phyloP scores from a whole-genome alignment of 2,113 vertebrate genomes.

The Burhinus oedicnemus region DNA sequence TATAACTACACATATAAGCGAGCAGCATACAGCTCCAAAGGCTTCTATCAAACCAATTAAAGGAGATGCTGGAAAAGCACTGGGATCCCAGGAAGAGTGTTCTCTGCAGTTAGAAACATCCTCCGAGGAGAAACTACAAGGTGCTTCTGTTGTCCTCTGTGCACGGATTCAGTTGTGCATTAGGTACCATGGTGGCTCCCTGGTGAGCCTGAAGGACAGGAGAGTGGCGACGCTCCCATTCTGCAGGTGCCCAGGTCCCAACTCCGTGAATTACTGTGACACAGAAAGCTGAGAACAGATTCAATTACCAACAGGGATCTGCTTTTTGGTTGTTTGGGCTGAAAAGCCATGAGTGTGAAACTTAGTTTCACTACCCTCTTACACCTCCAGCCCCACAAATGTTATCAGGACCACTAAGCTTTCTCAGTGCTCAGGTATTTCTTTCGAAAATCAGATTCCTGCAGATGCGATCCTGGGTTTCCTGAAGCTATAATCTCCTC shows the following conservation, averaged over 20 bases:
- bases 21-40: not conserved
- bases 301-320: not conserved
- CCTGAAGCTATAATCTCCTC: not conserved
- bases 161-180: not conserved
- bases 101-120: not conserved
- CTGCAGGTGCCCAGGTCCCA: not conserved
- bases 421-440: not conserved
- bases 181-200: not conserved
- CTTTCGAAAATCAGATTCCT: not conserved
- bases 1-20: not conserved
- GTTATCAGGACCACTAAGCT: not conserved
- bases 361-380: not conserved
- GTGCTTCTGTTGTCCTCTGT: not conserved
- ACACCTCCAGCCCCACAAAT: not conserved
- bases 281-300: not conserved
- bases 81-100: not conserved
- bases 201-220: not conserved
- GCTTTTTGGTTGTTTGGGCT: not conserved
- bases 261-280: not conserved
- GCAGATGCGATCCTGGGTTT: not conserved
- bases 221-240: accelerated
- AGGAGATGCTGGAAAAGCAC: not conserved
- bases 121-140: not conserved
- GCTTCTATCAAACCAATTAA: not conserved
- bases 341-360: not conserved